Base-by-base conservation (phyloP, 2,113 vertebrate genomes). In the Strigops habroptila region DNA sequence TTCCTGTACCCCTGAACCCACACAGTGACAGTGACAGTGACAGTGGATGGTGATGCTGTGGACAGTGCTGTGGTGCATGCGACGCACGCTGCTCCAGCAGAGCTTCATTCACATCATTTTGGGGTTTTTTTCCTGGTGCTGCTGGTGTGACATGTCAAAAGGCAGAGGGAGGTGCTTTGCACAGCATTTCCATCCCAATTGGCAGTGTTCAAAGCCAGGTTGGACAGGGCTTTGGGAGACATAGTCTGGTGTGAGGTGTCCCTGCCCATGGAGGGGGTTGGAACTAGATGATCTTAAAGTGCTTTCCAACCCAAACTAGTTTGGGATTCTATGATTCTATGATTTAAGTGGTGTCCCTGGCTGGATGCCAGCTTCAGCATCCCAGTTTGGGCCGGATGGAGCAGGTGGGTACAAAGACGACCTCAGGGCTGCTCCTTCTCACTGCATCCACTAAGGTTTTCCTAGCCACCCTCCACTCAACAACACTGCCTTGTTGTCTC, bases 21-120 rank as follows among this genome's bases (percentile, higher is more conserved):
- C 28, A 14, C 0, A 1, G 48, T 31, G 78, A 27, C 68, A 39
- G 48, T 31, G 78, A 27, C 68, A 39, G 24, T 4, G 30, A 18
- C 35, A 13, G 21, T 3, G 28, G 18, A 7, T 7, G 16, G 28
- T 5, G 46, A 19, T 19, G 62, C 48, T 82, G 75, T 3, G n/a
- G 18, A 6, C 11, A 8, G 46, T 41, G 60, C 15, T 0, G 0
- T 0, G 43, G 69, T 10, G 49, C 4, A 2, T 3, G 41, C 31
- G 1, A 33, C 6, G n/a, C 0, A 1, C 0, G 0, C 2, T 37
- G 60, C 31, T 70, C 44, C 53, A 3, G 2, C 55, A 46, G 48
- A 43, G 12, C 48, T 79, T 44, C 76, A 7, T 21, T 16, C 21
- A 49, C 43, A 48, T 33, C 0, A 6, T 33, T 91, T 23, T 3